Conservation (phyloP, 2,113 vertebrate genomes). For the Galeopterus variegatus region DNA sequence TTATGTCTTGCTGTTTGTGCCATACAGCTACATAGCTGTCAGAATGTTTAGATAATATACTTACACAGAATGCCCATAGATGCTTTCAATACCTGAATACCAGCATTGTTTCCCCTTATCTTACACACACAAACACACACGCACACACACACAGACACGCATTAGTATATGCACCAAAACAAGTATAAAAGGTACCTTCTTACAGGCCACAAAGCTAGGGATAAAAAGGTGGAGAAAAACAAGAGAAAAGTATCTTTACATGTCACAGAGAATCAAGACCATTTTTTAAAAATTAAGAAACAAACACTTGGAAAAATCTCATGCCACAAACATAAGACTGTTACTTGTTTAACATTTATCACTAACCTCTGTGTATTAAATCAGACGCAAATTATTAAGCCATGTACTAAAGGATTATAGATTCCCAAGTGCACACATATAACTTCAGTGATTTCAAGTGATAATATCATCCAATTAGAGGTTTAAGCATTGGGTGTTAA, state of each 20-base stretch:
- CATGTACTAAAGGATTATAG: neutral
- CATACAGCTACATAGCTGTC: neutral
- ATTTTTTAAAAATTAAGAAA: slow-evolving; percentile 41
- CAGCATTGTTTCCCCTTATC: neutral
- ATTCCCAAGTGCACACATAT: neutral
- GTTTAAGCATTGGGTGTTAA: neutral
- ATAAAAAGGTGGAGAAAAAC: neutral
- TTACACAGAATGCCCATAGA: neutral
- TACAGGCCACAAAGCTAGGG: neutral
- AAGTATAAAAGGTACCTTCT: neutral
- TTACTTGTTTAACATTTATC: neutral
- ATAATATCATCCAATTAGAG: neutral
- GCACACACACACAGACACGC: too few relatives aligned
- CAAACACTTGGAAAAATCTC: neutral
- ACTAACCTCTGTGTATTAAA: neutral
- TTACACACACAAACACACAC: too few relatives aligned
- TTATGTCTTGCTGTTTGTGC: neutral
- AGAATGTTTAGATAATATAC: neutral
- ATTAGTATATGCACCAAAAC: neutral
- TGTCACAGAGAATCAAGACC: slow-evolving; percentile 4
- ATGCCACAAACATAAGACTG: neutral
- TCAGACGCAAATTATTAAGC: neutral
- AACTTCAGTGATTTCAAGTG: neutral
- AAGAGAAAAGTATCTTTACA: neutral
- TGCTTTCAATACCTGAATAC: neutral